Evolutionary conservation across 2,113 vertebrate genomes (phyloP), one percentile per base, ranked within the genome.

Genomic region (Pituophis catenifer): DNA sequence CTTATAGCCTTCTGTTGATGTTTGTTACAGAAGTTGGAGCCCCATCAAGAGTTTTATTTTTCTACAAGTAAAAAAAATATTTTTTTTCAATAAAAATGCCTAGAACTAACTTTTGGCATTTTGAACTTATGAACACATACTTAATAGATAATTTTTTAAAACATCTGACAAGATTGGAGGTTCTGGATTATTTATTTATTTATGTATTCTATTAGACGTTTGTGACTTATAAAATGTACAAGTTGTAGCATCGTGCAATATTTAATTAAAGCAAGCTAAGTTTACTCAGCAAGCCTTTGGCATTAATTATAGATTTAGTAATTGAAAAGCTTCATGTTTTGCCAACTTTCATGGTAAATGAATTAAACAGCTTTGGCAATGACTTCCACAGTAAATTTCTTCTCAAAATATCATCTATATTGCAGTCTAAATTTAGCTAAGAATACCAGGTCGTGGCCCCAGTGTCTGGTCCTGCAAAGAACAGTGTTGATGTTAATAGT

Each of bases 261-360:
- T 97, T 97, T 97, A 93, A 96, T 97, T 97, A 97, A 97, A 97
- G 96, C 93, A 95, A 94, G 95, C 94, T 96, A 95, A 97, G 95
- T 97, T 97, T 97, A 92, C 94, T 97, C 95, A 97, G 95, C 95
- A 95, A 97, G 96, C 95, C 95, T 95, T 96, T 93, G 52, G 62
- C 96, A 93, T 96, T 97, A 97, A 96, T 97, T 95, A 96, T 96
- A 96, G 94, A 97, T 97, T 96, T 95, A 95, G 90, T 96, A 93
- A 95, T 91, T 94, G 96, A 97, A 97, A 97, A 97, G 93, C 93
- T 97, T 97, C 91, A 96, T 97, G 96, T 96, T 97, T 97, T 97
- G 96, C 96, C 97, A 97, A 96, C 88, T 92, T 94, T 96, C 95
- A 93, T 95, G 95, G 70, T 96, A 97, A 96, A 62, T 96, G 92